Evolutionary conservation across 2,888 invertebrate genomes (phyloP), one percentile per base, ranked within the genome.

Genomic region (Tuta absoluta): DNA sequence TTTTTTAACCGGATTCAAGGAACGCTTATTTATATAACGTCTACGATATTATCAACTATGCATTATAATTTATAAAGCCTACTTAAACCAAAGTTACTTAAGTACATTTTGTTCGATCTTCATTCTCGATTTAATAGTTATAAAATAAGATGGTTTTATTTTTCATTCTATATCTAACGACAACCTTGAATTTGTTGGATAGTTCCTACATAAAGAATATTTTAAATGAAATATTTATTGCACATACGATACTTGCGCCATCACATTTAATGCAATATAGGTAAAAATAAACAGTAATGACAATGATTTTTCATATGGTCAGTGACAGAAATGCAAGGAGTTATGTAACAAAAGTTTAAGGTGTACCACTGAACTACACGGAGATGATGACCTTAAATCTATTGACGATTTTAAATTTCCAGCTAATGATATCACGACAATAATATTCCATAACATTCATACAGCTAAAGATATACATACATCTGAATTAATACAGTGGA

Each of bases 11-110:
- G 77, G 86, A 81, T 86, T 81, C 69, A 71, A 62, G 62, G 62
- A 76, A 82, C 84, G 81, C 84, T 86, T 86, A 85, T 68, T 71
- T 82, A 84, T 82, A 87, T 83, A 81, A 80, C 84, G 76, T 82
- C 88, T 89, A 89, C 87, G 78, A 86, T 87, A 77, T 79, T 82
- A 79, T 78, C 79, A 84, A 81, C 89, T 90, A 91, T 82, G 90
- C 87, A 84, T 89, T 87, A 88, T 86, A 87, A 90, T 90, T 90
- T 91, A 89, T 90, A 89, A 91, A 91, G 91, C 91, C 87, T 91
- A 91, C 89, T 87, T 89, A 90, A 80, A 85, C 82, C 86, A 81
- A 89, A 80, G 80, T 89, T 88, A 88, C 88, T 91, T 91, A 91
- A 91, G 91, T 91, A 91, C 91, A 89, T 89, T 88, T 89, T 90